phyloP scores from a whole-genome alignment of 2,113 vertebrate genomes.

The Anthoscopus minutus region DNA sequence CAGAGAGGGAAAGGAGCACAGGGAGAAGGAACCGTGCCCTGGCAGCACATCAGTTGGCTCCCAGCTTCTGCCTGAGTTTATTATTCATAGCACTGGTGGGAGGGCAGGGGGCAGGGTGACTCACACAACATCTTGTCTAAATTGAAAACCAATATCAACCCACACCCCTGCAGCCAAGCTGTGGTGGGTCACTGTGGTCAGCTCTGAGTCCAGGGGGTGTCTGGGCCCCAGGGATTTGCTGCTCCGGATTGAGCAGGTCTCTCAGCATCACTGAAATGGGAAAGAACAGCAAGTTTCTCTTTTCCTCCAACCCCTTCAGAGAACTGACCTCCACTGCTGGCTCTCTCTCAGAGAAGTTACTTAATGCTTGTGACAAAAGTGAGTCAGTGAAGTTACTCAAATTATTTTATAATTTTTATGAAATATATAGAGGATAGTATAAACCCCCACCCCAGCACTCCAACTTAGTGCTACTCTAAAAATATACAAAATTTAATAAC shows the following conservation, averaged over 20 bases:
- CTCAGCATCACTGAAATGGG: neutral
- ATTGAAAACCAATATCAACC: slow-evolving; percentile 56
- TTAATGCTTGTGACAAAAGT: neutral
- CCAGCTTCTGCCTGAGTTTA: slow-evolving; percentile 37
- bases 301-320: neutral
- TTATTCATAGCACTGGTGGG: slow-evolving; percentile 65
- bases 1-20: neutral
- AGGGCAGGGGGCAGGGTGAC: slow-evolving; percentile 51
- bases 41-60: slow-evolving; percentile 59
- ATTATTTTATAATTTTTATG: neutral
- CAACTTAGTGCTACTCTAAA: neutral
- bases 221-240: neutral
- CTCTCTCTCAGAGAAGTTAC: neutral
- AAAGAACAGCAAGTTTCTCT: neutral
- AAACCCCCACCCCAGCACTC: neutral
- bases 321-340: neutral
- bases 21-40: slow-evolving; percentile 52
- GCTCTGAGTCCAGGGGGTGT: slow-evolving; percentile 14
- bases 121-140: slow-evolving; percentile 59
- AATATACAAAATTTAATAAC: neutral
- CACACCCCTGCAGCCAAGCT: slow-evolving; percentile 42
- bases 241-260: neutral
- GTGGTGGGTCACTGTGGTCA: slow-evolving; percentile 32
- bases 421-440: neutral
- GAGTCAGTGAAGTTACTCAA: neutral